Conservation (phyloP, 2,888 invertebrate species). For the Polyploca ridens region DNA sequence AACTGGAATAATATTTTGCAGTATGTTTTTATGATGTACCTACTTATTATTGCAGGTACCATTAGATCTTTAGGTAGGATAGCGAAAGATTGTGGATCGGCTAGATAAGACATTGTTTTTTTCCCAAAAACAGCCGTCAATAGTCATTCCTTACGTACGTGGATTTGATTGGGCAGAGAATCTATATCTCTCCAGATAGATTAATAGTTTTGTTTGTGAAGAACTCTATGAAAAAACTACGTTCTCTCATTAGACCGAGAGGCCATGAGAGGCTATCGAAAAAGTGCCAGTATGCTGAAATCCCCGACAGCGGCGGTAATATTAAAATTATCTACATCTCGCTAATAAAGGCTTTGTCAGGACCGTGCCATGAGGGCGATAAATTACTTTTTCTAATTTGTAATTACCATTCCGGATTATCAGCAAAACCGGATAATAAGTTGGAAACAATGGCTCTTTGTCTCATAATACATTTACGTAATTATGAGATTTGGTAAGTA, state of each 20-base stretch:
- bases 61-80: no score
- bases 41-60: no score
- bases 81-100: no score
- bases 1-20: no score
- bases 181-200: background rate
- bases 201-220: conserved; percentile 5
- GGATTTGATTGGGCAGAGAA: background rate
- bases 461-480: background rate
- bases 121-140: background rate
- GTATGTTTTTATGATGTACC: no score
- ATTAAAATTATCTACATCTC: conserved; percentile 9
- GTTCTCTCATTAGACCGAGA: background rate
- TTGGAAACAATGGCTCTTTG: background rate
- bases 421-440: background rate
- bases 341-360: conserved; percentile 1
- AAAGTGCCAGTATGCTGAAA: background rate
- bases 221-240: background rate
- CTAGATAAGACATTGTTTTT: background rate
- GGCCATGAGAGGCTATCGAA: background rate
- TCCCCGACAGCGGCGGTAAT: conserved; percentile 5
- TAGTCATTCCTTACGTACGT: background rate
- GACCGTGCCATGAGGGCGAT: background rate
- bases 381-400: conserved; percentile 13
- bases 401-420: conserved; percentile 3
- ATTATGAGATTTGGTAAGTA: no score